Evolutionary conservation across 2,888 invertebrate genomes (phyloP), one percentile per base, ranked within the genome.

Genomic region (Melitaea athalia): DNA sequence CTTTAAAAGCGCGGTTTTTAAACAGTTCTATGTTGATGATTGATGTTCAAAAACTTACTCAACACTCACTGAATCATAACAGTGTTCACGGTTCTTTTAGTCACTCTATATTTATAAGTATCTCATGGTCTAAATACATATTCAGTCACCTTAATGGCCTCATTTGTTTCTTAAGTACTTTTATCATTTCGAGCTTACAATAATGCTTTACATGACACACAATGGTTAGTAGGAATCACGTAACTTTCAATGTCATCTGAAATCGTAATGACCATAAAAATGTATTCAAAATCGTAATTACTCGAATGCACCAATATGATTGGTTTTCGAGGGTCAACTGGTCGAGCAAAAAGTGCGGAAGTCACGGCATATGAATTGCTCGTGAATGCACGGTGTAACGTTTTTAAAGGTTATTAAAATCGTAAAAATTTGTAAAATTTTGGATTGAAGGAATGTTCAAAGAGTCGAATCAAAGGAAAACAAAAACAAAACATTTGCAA

Each of bases 311-410:
- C 75, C 70, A 72, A 73, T 70, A 67, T 69, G 60, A 70, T 70
- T 72, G 49, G 63, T n/a, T 75, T 75, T 68, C 70, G 77, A 82
- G 79, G 81, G 82, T 82, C 81, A 72, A 69, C 38, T 52, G 70
- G 63, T 49, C 38, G 17, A 7, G 68, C 75, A 81, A 83, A 78
- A 81, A 83, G 77, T 70, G 64, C 82, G 85, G 84, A 87, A 85
- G 78, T 81, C 78, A 81, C 77, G 79, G 78, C 75, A 74, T 77
- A 72, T 65, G 68, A 69, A 65, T 66, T 70, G 64, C 59, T 68
- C 59, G 64, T 68, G 53, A 64, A 59, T 68, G 59, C 69, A 64
- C 15, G 59, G 50, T 69, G 66, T 68, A 72, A 63, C 65, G 42
- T 72, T 72, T 75, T 70, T 75, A 72, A 67, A 72, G 65, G 66